Percentiles rank a stretch among this genome's conserved stretches.
These are phyloP conservation scores for Misgurnus anguillicaudatus DNA, from an alignment of 2,113 vertebrate species.

Conservation along the genomic window DNA sequence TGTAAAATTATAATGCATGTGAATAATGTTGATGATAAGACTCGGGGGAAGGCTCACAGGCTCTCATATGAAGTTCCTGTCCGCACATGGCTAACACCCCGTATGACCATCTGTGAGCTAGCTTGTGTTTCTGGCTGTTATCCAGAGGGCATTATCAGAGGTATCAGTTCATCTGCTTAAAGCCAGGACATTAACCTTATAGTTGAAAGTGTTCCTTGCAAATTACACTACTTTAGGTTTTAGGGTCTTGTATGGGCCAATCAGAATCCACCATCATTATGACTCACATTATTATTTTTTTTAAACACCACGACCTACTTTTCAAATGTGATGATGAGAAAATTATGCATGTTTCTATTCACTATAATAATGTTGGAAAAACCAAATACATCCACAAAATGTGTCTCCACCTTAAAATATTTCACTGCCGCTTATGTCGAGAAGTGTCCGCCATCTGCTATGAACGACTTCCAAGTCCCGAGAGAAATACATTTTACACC, in stretches of 20 bases:
- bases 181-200: conserved; percentile 8
- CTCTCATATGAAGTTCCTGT: conserved; percentile 40
- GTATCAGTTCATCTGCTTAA: conserved; percentile 9
- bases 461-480: conserved; percentile 30
- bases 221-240: too few species aligned
- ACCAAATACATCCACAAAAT: conserved; percentile 3
- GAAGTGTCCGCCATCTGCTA: conserved; percentile 34
- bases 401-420: conserved; percentile 10
- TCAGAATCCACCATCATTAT: not conserved
- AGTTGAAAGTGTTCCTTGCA: not conserved
- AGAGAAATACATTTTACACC: conserved; percentile 49
- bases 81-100: conserved; percentile 4
- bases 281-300: not conserved
- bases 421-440: not conserved
- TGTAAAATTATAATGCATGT: not conserved
- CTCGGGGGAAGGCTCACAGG: not conserved
- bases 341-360: not conserved
- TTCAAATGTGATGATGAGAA: not conserved
- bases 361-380: not conserved
- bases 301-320: not conserved
- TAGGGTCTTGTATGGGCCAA: not conserved
- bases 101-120: conserved; percentile 46
- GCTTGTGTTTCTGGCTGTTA: conserved; percentile 25
- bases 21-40: not conserved
- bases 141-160: conserved; percentile 21